These are phyloP conservation scores for Lacerta agilis DNA, from an alignment of 2,797 vertebrate genomes.

Conservation along the genomic window DNA sequence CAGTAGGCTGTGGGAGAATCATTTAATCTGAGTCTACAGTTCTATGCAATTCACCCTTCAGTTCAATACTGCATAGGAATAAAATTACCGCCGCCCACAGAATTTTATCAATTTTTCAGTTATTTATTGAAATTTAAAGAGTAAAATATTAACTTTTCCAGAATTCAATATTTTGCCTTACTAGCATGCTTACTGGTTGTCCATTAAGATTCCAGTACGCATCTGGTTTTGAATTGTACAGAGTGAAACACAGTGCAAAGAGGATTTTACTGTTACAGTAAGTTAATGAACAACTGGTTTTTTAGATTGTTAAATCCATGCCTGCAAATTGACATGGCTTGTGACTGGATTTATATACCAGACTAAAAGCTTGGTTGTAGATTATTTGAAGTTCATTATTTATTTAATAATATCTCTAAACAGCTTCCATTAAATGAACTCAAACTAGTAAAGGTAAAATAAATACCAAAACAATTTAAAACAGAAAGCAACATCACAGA, in stretches of 20 bases:
- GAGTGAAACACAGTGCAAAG: background rate
- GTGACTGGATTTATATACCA: background rate
- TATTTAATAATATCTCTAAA: too few species aligned
- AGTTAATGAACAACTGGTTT: background rate
- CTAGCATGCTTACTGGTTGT: background rate
- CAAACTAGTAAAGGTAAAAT: too few species aligned
- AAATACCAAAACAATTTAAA: too few species aligned
- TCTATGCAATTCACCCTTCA: background rate
- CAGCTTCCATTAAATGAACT: too few species aligned
- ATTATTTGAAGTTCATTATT: background rate
- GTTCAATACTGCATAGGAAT: background rate
- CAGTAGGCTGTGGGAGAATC: background rate
- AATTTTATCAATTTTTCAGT: background rate
- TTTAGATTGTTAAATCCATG: background rate
- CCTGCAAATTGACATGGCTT: background rate
- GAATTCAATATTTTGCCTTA: background rate
- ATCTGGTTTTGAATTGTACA: background rate
- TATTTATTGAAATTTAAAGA: background rate
- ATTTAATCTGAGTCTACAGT: background rate
- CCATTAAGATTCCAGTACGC: background rate
- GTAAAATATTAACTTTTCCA: background rate
- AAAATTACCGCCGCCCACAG: background rate
- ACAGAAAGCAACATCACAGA: too few species aligned
- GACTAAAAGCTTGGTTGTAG: background rate
- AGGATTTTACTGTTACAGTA: background rate